Base-by-base conservation (phyloP, 2,797 vertebrate species). In the Rousettus madagascariensis region DNA sequence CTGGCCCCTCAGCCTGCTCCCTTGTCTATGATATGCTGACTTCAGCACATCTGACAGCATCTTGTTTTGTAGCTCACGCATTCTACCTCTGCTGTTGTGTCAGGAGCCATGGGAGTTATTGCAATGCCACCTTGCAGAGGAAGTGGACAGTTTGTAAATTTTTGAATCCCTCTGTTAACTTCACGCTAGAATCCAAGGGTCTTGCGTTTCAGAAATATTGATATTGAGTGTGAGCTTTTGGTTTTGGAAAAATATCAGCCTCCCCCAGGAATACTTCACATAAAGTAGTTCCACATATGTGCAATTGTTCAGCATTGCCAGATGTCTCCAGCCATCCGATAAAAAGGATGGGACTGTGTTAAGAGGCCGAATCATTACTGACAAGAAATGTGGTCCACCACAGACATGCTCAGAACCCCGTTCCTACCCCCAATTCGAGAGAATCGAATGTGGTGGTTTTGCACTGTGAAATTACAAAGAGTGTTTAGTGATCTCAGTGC, bases 151-250 rank as follows among this genome's bases (percentile, higher is more conserved):
- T 71, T 13, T 11, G 9, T 55, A 49, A 1, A 24, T 66, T 84
- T 65, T 93, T 66, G 16, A 75, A 78, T 59, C 53, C 36, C 5
- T 95, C 74, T 90, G 53, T 83, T 77, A 93, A n/a, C 49, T 53
- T 86, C 57, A 61, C 28, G 17, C 5, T 24, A 46, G 78, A 84
- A 95, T 75, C 86, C 43, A 49, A 79, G 51, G 17, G 7, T 20
- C 95, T 59, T 74, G 6, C 94, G 87, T 86, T 95, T 94, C 4
- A 13, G 84, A 87, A 95, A 95, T 90, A 46, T 79, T 61, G 41
- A 46, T 69, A 51, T 5, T 33, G 28, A 91, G 51, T 93, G 79
- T 88, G 71, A 92, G 26, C 28, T 53, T 57, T 36, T 86, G 63
- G 28, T 63, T 94, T 66, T 41, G 22, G 30, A 41, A 78, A 69